phyloP scores from a whole-genome alignment of 2,113 vertebrate species.

The Colius striatus region DNA sequence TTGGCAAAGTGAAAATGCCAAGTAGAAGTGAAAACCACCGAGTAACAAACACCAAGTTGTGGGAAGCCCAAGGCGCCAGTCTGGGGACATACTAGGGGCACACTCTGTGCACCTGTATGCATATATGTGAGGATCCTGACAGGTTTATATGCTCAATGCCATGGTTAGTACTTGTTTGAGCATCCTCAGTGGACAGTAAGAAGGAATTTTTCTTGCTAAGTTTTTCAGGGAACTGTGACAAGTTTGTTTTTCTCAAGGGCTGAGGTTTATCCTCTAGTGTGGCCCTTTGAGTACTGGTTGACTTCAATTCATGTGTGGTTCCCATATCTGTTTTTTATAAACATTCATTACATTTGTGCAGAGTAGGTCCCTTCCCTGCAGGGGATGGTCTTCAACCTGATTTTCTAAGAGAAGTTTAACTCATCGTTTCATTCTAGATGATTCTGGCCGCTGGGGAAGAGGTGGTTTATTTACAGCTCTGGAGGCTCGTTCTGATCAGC shows the following conservation, averaged over 20 bases:
- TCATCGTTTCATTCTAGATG: constrained; percentile 77
- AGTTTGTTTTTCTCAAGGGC: neutral
- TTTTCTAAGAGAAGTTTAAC: neutral
- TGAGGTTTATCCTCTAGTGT: neutral
- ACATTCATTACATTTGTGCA: neutral
- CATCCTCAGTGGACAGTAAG: neutral
- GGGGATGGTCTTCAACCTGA: neutral
- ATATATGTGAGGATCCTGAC: neutral
- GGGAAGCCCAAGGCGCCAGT: neutral
- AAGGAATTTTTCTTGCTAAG: neutral
- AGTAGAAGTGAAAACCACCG: neutral
- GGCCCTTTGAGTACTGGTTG: neutral
- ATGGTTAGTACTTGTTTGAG: neutral
- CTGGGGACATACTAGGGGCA: neutral
- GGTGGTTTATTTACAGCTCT: constrained; percentile 93
- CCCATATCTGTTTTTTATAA: neutral
- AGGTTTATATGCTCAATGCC: neutral
- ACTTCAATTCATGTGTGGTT: neutral
- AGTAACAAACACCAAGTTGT: neutral
- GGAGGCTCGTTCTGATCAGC: constrained; percentile 84
- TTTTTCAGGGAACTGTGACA: neutral
- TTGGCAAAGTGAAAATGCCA: neutral
- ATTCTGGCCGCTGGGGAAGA: constrained; percentile 89
- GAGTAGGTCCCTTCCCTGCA: neutral
- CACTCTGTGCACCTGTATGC: neutral